Conservation (phyloP, 2,113 vertebrate genomes). For the Pygoscelis adeliae region DNA sequence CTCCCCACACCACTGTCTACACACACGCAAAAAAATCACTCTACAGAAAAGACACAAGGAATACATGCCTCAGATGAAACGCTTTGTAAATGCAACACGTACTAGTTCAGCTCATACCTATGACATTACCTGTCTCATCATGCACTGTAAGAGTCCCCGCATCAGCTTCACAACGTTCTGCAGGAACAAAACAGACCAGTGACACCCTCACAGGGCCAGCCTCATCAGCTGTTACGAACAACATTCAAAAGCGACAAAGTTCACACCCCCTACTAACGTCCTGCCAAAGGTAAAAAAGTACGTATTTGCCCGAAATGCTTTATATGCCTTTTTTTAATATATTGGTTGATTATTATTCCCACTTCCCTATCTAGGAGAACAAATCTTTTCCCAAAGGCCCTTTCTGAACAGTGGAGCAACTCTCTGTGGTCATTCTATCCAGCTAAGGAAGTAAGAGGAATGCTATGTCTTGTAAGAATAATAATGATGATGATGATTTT, state of each 20-base stretch:
- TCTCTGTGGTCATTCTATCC: background rate
- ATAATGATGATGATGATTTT: background rate
- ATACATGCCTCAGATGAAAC: background rate
- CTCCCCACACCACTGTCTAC: background rate
- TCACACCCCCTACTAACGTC: background rate
- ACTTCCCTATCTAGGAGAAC: background rate
- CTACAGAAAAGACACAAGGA: background rate
- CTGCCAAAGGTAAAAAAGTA: background rate
- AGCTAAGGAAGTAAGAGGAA: background rate
- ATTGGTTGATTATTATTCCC: background rate
- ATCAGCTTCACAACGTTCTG: constrained; percentile 99
- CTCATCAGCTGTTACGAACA: background rate
- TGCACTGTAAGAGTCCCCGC: constrained; percentile 95
- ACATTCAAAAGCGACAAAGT: background rate
- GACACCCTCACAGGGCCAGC: background rate
- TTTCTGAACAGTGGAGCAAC: background rate
- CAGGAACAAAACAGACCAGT: constrained; percentile 40
- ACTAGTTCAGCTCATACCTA: background rate
- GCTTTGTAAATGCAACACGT: background rate
- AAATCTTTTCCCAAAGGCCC: background rate
- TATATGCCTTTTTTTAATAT: background rate
- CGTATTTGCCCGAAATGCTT: background rate
- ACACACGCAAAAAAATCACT: rapidly evolving
- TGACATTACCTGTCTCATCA: constrained; percentile 95
- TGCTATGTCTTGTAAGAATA: background rate